These are phyloP conservation scores for Syngnathus acus DNA, from an alignment of 2,797 vertebrate species.

Conservation along the genomic window DNA sequence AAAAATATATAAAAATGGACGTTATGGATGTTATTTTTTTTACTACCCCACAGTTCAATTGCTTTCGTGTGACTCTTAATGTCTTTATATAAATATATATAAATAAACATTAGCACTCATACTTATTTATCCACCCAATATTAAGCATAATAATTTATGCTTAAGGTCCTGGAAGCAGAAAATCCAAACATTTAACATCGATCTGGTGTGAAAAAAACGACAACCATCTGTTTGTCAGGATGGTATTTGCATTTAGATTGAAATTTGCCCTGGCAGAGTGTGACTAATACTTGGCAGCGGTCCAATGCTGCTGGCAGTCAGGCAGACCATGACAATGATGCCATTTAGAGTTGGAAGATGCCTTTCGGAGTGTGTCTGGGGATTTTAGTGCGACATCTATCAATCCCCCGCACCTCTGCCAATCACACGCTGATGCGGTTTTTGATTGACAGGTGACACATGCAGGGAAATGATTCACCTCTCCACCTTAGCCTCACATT, in stretches of 20 bases:
- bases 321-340: neutral
- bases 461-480: neutral
- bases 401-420: neutral
- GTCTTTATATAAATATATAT: no score
- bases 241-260: conserved; percentile 70
- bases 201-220: conserved; percentile 6
- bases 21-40: no score
- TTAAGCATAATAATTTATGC: neutral
- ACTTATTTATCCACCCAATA: no score
- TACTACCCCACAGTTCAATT: no score
- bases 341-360: conserved; percentile 4
- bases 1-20: no score
- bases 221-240: conserved; percentile 14
- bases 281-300: conserved; percentile 15
- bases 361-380: neutral
- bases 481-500: neutral
- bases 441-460: neutral
- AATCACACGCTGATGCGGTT: neutral
- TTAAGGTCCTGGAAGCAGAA: neutral
- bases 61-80: no score
- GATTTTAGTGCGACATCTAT: neutral
- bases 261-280: conserved; percentile 31
- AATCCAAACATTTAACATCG: conserved; percentile 3
- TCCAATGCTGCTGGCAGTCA: neutral
- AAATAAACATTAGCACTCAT: conserved; percentile 4